Evolutionary conservation across 2,113 vertebrate species (phyloP), one percentile per base, ranked within the genome.

Genomic region (Nanorana parkeri): DNA sequence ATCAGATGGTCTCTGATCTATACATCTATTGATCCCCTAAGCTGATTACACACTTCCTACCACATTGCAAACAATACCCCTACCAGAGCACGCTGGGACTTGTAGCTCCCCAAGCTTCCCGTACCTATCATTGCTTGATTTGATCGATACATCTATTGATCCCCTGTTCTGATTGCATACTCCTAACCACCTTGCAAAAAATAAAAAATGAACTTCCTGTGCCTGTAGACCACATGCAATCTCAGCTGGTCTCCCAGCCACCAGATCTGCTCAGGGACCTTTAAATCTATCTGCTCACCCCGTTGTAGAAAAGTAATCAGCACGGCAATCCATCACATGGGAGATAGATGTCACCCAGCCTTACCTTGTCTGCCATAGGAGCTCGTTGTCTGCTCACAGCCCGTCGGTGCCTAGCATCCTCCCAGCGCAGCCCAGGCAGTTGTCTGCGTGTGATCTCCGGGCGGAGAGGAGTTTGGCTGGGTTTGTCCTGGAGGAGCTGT

Each of bases 341-440:
- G 36, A 21, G n/a, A 32, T 71, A 7, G 28, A 54, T 69, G 32
- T 52, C 56, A 63, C 10, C 41, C 23, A 61, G 60, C 80, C 71
- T 82, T 82, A 75, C 80, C 80, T 75, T 13, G 26, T n/a, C 80
- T 47, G 71, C 69, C 61, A 66, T 82, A 75, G 71, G 80, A 67
- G 13, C n/a, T 68, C 13, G 23, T 41, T 55, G 56, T 55, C 79
- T 81, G 47, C 69, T 73, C 36, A 36, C n/a, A n/a, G n/a, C n/a
- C n/a, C n/a, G 69, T 24, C 66, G 17, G 28, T 28, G n/a, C 13
- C 21, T 54, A 71, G 15, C 66, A 80, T 67, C 51, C 23, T 75
- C 69, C 10, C n/a, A n/a, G n/a, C n/a, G n/a, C n/a, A 19, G 36
- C 61, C 19, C 77, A 80, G 5, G 26, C 77, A 64, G 47, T 71